These are phyloP conservation scores for Monochamus alternatus DNA, from an alignment of 2,888 invertebrate genomes.

Conservation along the genomic window DNA sequence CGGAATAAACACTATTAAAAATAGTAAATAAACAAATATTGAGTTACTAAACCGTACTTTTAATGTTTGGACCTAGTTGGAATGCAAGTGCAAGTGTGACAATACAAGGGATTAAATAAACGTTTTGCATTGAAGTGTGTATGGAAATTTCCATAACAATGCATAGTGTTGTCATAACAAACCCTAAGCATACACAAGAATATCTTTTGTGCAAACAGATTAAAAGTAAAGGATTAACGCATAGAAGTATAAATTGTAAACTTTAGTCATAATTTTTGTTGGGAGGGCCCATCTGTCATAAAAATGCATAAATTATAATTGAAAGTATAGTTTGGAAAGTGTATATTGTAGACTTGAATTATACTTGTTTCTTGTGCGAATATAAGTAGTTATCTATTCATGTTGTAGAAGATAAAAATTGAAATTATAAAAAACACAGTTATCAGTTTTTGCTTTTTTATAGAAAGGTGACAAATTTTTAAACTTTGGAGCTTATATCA, in stretches of 20 bases:
- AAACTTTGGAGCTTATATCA: too few relatives aligned
- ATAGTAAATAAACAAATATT: too few relatives aligned
- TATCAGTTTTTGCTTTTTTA: too few relatives aligned
- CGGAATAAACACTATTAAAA: too few relatives aligned
- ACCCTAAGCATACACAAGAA: slow-evolving; percentile 37
- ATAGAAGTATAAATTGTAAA: slow-evolving; percentile 2
- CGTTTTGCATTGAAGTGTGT: not conserved
- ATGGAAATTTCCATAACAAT: slow-evolving; percentile 16
- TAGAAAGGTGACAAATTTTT: too few relatives aligned
- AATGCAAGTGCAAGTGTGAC: slow-evolving; percentile 5
- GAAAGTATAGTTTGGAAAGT: too few relatives aligned
- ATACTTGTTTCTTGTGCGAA: too few relatives aligned
- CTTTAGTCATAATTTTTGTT: not conserved
- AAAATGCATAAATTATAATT: not conserved
- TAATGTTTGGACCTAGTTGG: not conserved
- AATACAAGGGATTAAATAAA: slow-evolving; percentile 7
- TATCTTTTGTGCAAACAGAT: slow-evolving; percentile 8
- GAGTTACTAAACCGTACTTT: too few relatives aligned
- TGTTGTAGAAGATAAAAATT: too few relatives aligned
- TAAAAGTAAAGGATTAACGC: slow-evolving; percentile 16
- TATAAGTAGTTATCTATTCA: too few relatives aligned
- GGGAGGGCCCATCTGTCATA: not conserved
- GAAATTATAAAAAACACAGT: too few relatives aligned
- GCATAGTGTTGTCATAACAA: slow-evolving; percentile 32
- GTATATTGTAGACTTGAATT: too few relatives aligned